Evolutionary conservation across 2,888 invertebrate species (phyloP).

Genomic region (Nycteola revayana): DNA sequence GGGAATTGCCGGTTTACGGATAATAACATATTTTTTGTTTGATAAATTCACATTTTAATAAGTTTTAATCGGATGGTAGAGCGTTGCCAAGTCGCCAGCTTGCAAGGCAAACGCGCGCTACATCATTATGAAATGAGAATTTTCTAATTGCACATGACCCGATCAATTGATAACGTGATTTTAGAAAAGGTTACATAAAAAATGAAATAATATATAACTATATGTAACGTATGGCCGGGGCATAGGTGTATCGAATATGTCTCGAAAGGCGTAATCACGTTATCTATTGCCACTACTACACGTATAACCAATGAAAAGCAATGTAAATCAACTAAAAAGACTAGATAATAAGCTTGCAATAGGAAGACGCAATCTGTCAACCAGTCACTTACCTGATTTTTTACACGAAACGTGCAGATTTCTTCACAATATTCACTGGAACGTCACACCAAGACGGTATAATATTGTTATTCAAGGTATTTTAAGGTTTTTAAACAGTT

Average conservation of each 20-base stretch:
- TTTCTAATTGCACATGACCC: conserved; percentile 49
- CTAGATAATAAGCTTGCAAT: conserved; percentile 57
- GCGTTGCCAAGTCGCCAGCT: conserved; percentile 67
- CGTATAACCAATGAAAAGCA: conserved; percentile 42
- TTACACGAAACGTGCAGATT: conserved; percentile 62
- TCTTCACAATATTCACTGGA: conserved; percentile 69
- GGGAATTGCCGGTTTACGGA: conserved; percentile 67
- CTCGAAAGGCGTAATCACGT: conserved; percentile 11
- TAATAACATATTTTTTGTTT: conserved; percentile 55
- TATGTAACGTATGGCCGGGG: conserved; percentile 46
- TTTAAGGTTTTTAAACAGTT: conserved; percentile 76
- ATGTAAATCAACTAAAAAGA: conserved; percentile 47
- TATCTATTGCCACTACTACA: conserved; percentile 26
- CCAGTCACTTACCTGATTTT: conserved; percentile 74
- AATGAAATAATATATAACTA: conserved; percentile 22
- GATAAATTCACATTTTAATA: conserved; percentile 50
- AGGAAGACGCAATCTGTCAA: conserved; percentile 78
- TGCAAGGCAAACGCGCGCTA: conserved; percentile 57
- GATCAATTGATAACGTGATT: conserved; percentile 45
- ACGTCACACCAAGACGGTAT: conserved; percentile 64
- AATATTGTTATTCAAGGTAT: conserved; percentile 70
- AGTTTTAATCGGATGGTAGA: conserved; percentile 48
- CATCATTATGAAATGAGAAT: conserved; percentile 63
- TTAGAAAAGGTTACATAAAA: conserved; percentile 36
- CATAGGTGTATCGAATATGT: conserved; percentile 41